Conservation (phyloP, 2,797 vertebrate genomes). For the Enteromius fasciolatus region DNA sequence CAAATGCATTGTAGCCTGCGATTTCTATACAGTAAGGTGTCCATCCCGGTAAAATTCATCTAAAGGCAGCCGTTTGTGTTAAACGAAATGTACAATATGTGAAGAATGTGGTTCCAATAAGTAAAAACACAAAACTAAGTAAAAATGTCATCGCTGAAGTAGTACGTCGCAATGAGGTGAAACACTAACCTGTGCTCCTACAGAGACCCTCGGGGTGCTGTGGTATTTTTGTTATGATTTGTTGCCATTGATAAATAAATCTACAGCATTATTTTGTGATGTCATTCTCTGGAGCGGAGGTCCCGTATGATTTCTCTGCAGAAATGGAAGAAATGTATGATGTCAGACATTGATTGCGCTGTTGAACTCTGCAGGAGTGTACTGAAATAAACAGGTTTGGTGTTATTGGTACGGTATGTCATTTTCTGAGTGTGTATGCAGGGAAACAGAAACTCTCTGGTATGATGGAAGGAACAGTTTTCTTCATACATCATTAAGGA, state of each 20-base stretch:
- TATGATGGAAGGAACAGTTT: neutral
- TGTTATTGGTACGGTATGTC: neutral
- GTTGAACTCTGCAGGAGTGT: neutral
- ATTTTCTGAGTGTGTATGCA: neutral
- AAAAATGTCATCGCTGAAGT: neutral
- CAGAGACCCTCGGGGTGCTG: neutral
- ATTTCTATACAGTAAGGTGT: neutral
- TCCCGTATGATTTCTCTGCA: neutral
- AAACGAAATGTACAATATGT: neutral
- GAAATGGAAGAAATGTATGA: slow-evolving; percentile 33
- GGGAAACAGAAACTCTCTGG: neutral
- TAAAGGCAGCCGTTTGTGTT: neutral
- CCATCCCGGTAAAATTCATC: neutral
- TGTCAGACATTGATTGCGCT: slow-evolving; percentile 54
- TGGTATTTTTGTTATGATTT: slow-evolving; percentile 4
- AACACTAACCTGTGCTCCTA: neutral
- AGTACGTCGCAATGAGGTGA: neutral
- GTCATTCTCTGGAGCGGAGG: neutral
- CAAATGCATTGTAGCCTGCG: neutral
- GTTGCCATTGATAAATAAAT: slow-evolving; percentile 19
- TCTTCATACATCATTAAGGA: neutral
- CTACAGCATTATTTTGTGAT: neutral
- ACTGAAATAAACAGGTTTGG: slow-evolving; percentile 2
- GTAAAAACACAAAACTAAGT: neutral
- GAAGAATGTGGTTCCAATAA: neutral